phyloP scores from a whole-genome alignment of 2,888 invertebrate species.

The Macrosiphum euphorbiae region DNA sequence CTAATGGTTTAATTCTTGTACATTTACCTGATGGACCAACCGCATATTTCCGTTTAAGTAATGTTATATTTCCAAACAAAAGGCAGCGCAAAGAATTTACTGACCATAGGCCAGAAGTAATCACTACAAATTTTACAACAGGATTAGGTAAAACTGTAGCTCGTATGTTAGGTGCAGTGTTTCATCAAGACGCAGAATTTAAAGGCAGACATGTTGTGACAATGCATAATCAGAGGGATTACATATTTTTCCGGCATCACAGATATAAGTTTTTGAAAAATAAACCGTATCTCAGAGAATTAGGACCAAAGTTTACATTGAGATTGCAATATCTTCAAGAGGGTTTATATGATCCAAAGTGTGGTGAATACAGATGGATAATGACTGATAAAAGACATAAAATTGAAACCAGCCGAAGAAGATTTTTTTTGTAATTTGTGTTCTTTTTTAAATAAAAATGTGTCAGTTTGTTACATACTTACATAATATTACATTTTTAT shows the following conservation, averaged over 20 bases:
- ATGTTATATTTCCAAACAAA: slow-evolving; percentile 88
- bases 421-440: slow-evolving; percentile 86
- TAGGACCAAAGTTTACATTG: slow-evolving; percentile 98
- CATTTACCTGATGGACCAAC: slow-evolving; percentile 98
- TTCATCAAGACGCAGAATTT: slow-evolving; percentile 97
- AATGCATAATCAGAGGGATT: slow-evolving; percentile 99
- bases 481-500: background rate
- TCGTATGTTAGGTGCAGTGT: slow-evolving; percentile 92
- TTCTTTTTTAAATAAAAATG: slow-evolving; percentile 8
- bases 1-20: slow-evolving; percentile 90
- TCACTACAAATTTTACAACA: slow-evolving; percentile 96
- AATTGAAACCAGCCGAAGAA: slow-evolving; percentile 92
- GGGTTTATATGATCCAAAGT: slow-evolving; percentile 97
- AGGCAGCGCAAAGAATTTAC: slow-evolving; percentile 85
- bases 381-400: slow-evolving; percentile 90
- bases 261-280: slow-evolving; percentile 73
- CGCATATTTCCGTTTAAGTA: slow-evolving; percentile 94
- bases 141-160: slow-evolving; percentile 91
- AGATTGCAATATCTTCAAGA: slow-evolving; percentile 93
- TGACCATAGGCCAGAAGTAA: slow-evolving; percentile 92
- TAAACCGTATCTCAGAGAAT: slow-evolving; percentile 79
- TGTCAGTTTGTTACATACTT: background rate
- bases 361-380: slow-evolving; percentile 97
- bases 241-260: slow-evolving; percentile 98
- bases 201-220: slow-evolving; percentile 93